Percentiles rank a stretch among this genome's conserved stretches.
Conservation (phyloP, 2,888 invertebrate genomes). For the Rutpela maculata region DNA sequence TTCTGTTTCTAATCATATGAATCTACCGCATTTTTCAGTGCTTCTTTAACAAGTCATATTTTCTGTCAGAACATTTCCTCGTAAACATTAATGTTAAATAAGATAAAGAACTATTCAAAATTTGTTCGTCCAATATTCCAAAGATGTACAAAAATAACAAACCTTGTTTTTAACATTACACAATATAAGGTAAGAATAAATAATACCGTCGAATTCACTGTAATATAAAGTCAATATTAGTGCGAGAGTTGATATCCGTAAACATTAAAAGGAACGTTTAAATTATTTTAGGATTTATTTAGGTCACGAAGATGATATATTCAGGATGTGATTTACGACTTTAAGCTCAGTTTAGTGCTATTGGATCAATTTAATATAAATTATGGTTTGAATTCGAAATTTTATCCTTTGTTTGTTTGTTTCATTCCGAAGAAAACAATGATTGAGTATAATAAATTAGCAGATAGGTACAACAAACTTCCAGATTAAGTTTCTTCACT, state of each 20-base stretch:
- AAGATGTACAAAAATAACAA: too few species aligned
- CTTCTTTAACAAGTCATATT: too few species aligned
- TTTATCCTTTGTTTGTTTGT: neutral
- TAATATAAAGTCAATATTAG: too few species aligned
- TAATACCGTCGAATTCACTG: too few species aligned
- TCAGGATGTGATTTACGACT: constrained; percentile 22
- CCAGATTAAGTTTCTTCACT: neutral
- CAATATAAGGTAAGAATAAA: too few species aligned
- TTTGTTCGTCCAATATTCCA: too few species aligned
- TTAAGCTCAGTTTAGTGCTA: constrained; percentile 19
- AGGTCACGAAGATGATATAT: constrained; percentile 27
- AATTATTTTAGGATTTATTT: constrained; percentile 26
- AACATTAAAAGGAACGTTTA: constrained; percentile 20
- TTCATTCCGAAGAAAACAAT: neutral
- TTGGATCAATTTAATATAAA: constrained; percentile 25
- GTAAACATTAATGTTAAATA: too few species aligned
- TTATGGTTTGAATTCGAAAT: constrained; percentile 16
- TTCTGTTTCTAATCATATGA: too few species aligned
- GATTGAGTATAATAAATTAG: neutral
- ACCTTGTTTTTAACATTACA: too few species aligned
- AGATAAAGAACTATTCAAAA: too few species aligned
- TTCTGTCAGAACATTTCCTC: too few species aligned
- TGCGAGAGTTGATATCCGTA: neutral
- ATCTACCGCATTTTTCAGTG: too few species aligned
- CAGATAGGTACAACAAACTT: neutral